phyloP scores from a whole-genome alignment of 1,140 invertebrate genomes.

The Stegodyphus mimosarum region DNA sequence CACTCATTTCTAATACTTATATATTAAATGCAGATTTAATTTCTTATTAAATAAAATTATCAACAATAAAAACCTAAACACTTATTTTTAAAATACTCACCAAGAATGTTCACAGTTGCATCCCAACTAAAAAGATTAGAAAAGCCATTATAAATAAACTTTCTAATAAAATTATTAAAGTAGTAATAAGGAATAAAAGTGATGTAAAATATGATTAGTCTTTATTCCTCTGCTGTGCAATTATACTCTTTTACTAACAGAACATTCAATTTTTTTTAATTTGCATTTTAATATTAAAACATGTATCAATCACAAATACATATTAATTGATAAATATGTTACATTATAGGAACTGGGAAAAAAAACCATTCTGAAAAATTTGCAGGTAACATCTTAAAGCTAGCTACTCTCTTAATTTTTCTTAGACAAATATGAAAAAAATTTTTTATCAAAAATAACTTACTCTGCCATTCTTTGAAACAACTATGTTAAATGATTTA shows the following conservation, averaged over 20 bases:
- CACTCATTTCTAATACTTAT: no score
- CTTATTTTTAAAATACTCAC: conserved; percentile 74
- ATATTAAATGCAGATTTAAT: no score
- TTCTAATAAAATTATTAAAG: no score
- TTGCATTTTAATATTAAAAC: no score
- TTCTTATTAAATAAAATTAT: no score
- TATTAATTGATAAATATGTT: neutral
- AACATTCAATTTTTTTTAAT: no score
- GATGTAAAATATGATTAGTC: no score
- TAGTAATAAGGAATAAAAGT: no score
- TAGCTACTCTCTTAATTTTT: neutral
- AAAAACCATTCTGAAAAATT: neutral
- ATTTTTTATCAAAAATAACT: conserved; percentile 61
- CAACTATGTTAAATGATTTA: conserved; percentile 96
- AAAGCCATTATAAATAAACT: neutral
- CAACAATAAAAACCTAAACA: no score
- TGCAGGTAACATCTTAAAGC: neutral
- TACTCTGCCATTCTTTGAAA: conserved; percentile 92
- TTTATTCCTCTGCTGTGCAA: no score
- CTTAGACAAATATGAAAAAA: no score
- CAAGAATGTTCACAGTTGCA: conserved; percentile 98
- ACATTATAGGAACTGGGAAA: neutral
- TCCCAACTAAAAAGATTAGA: conserved; percentile 78
- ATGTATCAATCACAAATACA: neutral
- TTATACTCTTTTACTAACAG: no score